Evolutionary conservation across 2,113 vertebrate species (phyloP).

Genomic region (Uria aalge): DNA sequence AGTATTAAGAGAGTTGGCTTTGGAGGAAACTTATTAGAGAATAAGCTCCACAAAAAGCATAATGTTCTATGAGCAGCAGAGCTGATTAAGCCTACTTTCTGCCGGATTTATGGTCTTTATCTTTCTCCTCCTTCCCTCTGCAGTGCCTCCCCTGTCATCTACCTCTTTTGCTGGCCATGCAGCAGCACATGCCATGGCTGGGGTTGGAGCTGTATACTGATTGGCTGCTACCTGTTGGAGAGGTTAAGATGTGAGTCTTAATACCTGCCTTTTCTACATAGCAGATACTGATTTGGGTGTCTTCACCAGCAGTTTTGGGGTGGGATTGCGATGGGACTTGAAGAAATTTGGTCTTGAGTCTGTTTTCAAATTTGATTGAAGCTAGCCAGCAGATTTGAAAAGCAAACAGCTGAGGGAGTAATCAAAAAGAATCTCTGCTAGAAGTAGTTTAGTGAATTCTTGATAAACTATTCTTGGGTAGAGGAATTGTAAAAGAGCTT

Average conservation of each 20-base stretch:
- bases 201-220: conserved; percentile 47
- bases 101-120: neutral
- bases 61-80: neutral
- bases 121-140: conserved; percentile 54
- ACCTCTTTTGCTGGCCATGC: conserved; percentile 26
- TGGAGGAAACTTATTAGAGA: neutral
- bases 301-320: neutral
- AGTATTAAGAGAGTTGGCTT: neutral
- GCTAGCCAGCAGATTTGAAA: neutral
- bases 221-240: conserved; percentile 43
- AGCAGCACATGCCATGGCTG: conserved; percentile 25
- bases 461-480: neutral
- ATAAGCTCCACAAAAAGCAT: neutral
- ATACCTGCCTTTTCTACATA: conserved; percentile 21
- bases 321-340: neutral
- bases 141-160: conserved; percentile 37
- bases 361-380: neutral
- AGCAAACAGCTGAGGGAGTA: neutral
- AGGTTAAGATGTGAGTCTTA: conserved; percentile 55
- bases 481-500: neutral
- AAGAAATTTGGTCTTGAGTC: neutral
- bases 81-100: neutral
- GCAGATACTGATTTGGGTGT: neutral
- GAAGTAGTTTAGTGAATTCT: neutral
- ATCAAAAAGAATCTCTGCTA: neutral